phyloP scores from a whole-genome alignment of 2,888 invertebrate species.

The Corythucha ciliata region DNA sequence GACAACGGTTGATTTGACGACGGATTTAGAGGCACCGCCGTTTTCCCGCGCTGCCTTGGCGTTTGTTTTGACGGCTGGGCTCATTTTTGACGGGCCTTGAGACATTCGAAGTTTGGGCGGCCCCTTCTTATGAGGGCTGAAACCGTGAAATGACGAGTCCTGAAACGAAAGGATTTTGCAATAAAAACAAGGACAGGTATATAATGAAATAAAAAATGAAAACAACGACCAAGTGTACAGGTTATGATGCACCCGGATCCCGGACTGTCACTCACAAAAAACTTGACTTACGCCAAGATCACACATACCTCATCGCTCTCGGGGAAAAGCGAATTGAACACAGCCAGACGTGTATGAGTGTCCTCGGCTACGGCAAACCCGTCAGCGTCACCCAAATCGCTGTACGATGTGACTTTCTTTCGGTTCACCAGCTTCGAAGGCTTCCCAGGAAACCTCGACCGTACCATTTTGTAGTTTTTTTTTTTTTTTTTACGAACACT shows the following conservation, averaged over 20 bases:
- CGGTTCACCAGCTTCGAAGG: constrained; percentile 78
- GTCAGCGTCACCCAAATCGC: constrained; percentile 47
- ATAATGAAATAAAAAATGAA: background rate
- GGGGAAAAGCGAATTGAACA: constrained; percentile 42
- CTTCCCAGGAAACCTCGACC: constrained; percentile 79
- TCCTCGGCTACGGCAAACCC: constrained; percentile 45
- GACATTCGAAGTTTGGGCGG: background rate
- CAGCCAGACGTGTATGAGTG: constrained; percentile 43
- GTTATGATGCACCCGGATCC: too few relatives aligned
- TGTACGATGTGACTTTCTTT: constrained; percentile 73
- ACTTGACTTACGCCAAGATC: background rate
- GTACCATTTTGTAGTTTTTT: constrained; percentile 53
- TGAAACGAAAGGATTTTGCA: constrained; percentile 32
- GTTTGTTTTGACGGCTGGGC: constrained; percentile 26
- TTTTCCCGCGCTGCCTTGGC: constrained; percentile 25
- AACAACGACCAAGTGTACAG: background rate
- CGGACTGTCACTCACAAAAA: background rate
- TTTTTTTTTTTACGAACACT: too few relatives aligned
- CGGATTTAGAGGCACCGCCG: too few relatives aligned
- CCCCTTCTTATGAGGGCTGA: constrained; percentile 37
- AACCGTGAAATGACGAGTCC: constrained; percentile 43
- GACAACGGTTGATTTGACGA: too few relatives aligned
- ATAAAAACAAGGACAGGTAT: constrained; percentile 10
- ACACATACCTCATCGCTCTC: constrained; percentile 40
- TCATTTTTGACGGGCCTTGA: constrained; percentile 21